Base-by-base conservation (phyloP, 2,113 vertebrate species). In the Mormyrus iriodes region DNA sequence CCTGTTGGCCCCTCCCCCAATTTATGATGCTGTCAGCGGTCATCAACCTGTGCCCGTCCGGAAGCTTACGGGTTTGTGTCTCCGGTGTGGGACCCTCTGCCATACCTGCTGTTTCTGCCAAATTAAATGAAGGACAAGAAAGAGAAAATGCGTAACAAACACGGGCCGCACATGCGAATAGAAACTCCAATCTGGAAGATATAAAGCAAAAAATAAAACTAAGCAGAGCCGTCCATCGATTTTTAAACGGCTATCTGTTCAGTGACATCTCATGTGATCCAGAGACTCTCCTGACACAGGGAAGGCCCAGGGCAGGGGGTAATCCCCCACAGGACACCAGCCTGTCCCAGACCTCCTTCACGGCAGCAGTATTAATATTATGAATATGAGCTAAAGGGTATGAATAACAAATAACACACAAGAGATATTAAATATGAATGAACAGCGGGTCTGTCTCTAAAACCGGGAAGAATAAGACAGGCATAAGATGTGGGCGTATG, bases 351-450 rank as follows among this genome's bases (percentile, higher is more conserved):
- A 79, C 42, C 73, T 79, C 73, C 73, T 79, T 42, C 73, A 79
- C 35, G 35, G 15, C 73, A 79, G 15, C 73, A 79, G 73, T 39
- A 42, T 79, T 35, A 35, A 42, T 12, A 21, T 19, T 42, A 79
- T 79, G 73, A 79, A 79, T 79, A 79, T 79, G 35, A 79, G 73
- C 73, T 79, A 79, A 79, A 79, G 73, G 73, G 31, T 79, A 79
- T 79, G 73, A 79, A 79, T 79, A 42, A 79, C 73, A 79, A 79
- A 79, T 42, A 42, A 4, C 73, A 53, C 12, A 79, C 35, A 79
- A 79, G 73, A 79, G 6, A 35, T 79, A 79, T 79, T 42, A 79
- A 79, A 79, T 17, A 79, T 79, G 15, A 79, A 79, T 42, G 73
- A 42, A 79, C 15, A 79, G 73, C 19, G 73, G 35, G 31, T 39